Evolutionary conservation across 2,797 vertebrate genomes (phyloP).

Genomic region (Cryptoprocta ferox): DNA sequence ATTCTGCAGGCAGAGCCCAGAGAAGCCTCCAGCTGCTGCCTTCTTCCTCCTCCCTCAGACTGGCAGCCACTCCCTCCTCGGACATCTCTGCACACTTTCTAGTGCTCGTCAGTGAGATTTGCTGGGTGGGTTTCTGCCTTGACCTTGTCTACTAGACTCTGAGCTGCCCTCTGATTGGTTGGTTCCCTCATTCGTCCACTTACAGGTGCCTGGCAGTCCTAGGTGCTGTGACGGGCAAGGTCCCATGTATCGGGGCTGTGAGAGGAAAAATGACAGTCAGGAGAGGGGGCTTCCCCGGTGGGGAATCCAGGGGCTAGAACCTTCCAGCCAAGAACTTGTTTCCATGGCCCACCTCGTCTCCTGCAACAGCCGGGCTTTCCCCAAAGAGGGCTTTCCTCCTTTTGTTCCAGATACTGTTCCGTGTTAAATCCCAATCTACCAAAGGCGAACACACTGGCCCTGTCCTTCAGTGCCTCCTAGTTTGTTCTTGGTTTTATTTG

Average conservation of each 20-base stretch:
- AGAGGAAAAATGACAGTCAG: no score
- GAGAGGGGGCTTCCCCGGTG: not conserved
- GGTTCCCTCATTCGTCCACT: rapidly evolving
- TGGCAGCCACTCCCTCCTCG: rapidly evolving
- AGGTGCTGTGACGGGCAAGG: not conserved
- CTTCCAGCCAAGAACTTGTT: not conserved
- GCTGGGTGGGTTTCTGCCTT: not conserved
- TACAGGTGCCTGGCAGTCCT: not conserved
- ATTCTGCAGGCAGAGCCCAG: not conserved
- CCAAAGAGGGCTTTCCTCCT: not conserved
- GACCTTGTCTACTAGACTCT: not conserved
- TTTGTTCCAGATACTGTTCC: not conserved
- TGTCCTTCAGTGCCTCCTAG: not conserved
- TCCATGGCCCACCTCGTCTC: not conserved
- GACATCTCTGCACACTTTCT: rapidly evolving
- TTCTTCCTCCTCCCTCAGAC: not conserved
- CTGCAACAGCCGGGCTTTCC: not conserved
- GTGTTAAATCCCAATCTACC: not conserved
- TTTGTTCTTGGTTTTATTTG: not conserved
- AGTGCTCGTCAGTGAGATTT: rapidly evolving
- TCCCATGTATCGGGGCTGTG: rapidly evolving
- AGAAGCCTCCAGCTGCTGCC: not conserved
- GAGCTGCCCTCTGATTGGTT: not conserved
- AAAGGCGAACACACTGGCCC: not conserved
- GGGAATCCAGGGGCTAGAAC: not conserved